Base-by-base conservation (phyloP, 2,888 invertebrate species). In the Hermaeophaga mercurialis region DNA sequence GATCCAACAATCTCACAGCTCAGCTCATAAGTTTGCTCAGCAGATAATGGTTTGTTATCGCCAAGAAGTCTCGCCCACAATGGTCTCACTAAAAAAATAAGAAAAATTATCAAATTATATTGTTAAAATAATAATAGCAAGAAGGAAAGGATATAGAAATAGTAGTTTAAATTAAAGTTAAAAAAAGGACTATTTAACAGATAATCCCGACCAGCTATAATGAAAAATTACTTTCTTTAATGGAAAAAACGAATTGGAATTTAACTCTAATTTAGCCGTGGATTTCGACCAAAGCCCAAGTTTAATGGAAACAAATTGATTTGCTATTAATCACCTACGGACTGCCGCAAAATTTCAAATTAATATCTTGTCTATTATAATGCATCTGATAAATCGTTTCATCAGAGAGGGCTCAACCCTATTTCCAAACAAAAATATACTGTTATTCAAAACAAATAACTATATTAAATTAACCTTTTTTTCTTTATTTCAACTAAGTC, bases 1-100 rank as follows among this genome's bases (percentile, higher is more conserved):
- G 90, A 86, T 24, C 90, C 90, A 57, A 86, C 83, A 36, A 89
- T 86, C 73, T 87, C 85, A 75, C 90, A 90, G 67, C 81, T 84
- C 64, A 90, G 79, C 73, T 87, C 86, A 78, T 89, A 88, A 63
- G 84, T 82, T 72, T 81, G 84, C 59, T 85, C 86, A 18, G 89
- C 88, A 50, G 88, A 88, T 66, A 90, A 78, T 52, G 89, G 85
- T 67, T 84, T 83, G 75, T 88, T 87, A 69, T 87, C 85, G 18
- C 85, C 86, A 68, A 85, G 80, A 64, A 90, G 80, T 70, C 82
- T 84, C 56, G 89, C 87, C 79, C 84, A 83, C 64, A 89, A 76
- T 34, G 90, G 90, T 65, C 85, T 85, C 72, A 90, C 90, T 90
- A 80, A 56, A 79, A 83, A 66, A 70, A 73, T 66, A 68, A n/a